Evolutionary conservation across 1,140 invertebrate species (phyloP).

Genomic region (Drosophila burlai): DNA sequence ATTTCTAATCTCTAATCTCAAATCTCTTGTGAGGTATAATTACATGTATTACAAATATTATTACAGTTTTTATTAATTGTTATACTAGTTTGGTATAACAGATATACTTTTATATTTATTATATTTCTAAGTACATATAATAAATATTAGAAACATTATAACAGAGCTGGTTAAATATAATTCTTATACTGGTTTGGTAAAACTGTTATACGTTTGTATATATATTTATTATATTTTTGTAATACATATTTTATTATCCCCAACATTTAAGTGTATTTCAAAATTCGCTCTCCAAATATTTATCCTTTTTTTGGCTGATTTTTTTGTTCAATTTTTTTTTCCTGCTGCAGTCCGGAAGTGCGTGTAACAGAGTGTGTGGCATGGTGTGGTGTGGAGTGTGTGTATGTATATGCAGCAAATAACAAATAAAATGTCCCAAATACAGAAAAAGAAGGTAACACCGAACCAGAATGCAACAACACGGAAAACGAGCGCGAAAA

Average conservation of each 20-base stretch:
- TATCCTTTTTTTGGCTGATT: conserved; percentile 22
- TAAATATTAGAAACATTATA: no score
- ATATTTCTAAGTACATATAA: neutral
- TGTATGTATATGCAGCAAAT: conserved; percentile 34
- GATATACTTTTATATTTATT: neutral
- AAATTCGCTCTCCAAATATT: neutral
- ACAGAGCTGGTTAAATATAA: no score
- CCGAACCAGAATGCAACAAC: conserved; percentile 44
- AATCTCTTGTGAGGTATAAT: neutral
- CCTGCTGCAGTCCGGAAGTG: conserved; percentile 64
- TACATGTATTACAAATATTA: no score
- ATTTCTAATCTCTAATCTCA: neutral
- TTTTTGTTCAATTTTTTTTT: conserved; percentile 7
- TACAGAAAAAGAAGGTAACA: conserved; percentile 14
- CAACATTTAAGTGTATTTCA: conserved; percentile 7
- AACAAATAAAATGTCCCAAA: conserved; percentile 76
- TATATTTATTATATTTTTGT: neutral
- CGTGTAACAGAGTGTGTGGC: conserved; percentile 49
- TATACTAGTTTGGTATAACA: neutral
- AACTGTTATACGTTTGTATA: neutral
- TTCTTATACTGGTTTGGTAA: neutral
- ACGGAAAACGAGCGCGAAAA: conserved; percentile 63
- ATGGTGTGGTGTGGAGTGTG: conserved; percentile 1
- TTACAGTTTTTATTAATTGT: no score
- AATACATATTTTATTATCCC: neutral